A percentile compares a stretch with the other conserved stretches of the same genome.
These are phyloP conservation scores for Tychaedon coryphoeus DNA, from an alignment of 2,113 vertebrate genomes.

Conservation along the genomic window DNA sequence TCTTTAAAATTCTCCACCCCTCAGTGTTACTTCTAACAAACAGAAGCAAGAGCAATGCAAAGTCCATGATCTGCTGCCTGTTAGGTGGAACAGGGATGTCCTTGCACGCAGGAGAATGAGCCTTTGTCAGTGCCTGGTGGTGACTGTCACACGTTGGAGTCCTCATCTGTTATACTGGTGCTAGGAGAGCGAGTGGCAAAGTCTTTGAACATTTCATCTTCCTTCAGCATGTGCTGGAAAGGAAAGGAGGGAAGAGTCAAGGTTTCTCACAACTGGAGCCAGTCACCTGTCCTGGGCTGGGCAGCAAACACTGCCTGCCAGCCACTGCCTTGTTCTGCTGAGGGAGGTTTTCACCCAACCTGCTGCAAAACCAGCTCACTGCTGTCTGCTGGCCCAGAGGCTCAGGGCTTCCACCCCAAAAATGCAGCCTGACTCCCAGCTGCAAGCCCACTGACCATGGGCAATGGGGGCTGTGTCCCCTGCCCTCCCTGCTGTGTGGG, in stretches of 20 bases:
- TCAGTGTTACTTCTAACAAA: constrained; percentile 8
- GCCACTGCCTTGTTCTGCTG: not conserved
- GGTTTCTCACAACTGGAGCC: not conserved
- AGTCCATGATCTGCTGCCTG: not conserved
- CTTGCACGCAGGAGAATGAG: not conserved
- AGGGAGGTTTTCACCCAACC: fast-evolving
- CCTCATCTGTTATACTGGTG: constrained; percentile 89
- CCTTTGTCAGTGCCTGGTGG: not conserved
- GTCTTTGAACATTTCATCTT: constrained; percentile 94
- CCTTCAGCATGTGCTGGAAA: constrained; percentile 94
- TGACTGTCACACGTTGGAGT: constrained; percentile 84
- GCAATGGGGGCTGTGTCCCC: not conserved
- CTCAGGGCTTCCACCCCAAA: fast-evolving
- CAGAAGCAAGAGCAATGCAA: constrained; percentile 14
- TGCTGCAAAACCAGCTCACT: not conserved
- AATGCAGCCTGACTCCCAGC: fast-evolving
- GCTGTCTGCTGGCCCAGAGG: not conserved
- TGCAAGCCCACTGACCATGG: fast-evolving
- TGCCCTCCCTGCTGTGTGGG: not conserved
- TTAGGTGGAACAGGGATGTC: not conserved
- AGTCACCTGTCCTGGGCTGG: not conserved
- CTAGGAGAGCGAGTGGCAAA: constrained; percentile 82
- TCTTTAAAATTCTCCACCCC: not conserved
- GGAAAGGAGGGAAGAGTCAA: not conserved
- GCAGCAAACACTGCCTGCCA: not conserved